These are phyloP conservation scores for Isotomurus palustris DNA, from an alignment of 2,888 invertebrate species.

Conservation along the genomic window DNA sequence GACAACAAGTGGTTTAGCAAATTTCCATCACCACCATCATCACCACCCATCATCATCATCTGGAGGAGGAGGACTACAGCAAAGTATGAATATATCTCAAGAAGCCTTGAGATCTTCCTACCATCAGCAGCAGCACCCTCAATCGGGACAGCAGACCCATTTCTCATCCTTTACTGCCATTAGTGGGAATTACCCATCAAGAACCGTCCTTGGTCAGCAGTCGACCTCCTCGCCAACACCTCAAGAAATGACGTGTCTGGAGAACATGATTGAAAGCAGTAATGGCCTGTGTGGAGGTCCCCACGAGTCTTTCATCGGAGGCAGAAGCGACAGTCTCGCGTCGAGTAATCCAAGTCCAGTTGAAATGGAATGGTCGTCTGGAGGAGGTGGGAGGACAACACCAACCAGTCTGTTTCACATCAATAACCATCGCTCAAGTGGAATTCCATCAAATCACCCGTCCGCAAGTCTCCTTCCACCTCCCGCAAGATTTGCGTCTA, in stretches of 20 bases:
- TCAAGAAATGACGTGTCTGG: no score
- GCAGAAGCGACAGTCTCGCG: no score
- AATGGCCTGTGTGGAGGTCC: no score
- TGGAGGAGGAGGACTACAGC: no score
- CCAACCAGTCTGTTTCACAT: conserved; percentile 6
- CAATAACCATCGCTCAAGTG: conserved; percentile 1
- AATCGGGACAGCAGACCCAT: background rate
- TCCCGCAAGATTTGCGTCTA: conserved; percentile 8
- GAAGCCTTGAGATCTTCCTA: no score
- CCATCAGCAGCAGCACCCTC: background rate
- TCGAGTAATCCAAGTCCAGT: background rate
- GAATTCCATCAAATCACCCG: background rate
- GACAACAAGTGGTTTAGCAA: conserved; percentile 6
- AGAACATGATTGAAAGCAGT: no score
- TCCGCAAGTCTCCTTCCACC: background rate
- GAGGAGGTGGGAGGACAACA: background rate
- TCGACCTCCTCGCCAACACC: background rate
- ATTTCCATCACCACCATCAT: no score
- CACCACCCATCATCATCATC: no score
- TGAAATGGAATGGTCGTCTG: background rate
- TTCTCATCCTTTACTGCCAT: no score
- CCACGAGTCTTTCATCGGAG: no score
- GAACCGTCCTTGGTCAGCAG: background rate
- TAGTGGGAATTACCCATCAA: no score
- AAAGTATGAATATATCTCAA: no score